Evolutionary conservation across 2,888 invertebrate species (phyloP).

Genomic region (Pseudococcus viburni): DNA sequence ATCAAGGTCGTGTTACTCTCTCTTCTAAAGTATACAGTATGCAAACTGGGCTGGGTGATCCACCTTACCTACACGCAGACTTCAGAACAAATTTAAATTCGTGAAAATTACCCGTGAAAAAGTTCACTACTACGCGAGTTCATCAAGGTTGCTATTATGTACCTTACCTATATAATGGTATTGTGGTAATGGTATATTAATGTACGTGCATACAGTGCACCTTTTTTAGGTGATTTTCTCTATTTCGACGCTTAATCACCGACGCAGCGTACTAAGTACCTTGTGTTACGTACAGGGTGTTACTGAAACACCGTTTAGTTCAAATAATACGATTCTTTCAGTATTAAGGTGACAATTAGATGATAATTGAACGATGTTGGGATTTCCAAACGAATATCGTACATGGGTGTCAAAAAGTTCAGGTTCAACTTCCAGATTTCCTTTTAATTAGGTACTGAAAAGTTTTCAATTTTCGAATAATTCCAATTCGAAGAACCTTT

Average conservation of each 20-base stretch:
- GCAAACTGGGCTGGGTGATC: neutral
- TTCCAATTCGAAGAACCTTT: too few relatives aligned
- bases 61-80: neutral
- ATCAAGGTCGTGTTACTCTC: constrained; percentile 3
- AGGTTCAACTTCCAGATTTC: too few relatives aligned
- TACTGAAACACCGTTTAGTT: neutral
- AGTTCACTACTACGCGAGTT: constrained; percentile 12
- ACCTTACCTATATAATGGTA: neutral
- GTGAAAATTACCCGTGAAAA: constrained; percentile 22
- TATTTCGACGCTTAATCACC: neutral
- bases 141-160: neutral
- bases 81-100: constrained; percentile 6
- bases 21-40: neutral
- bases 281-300: neutral
- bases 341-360: too few relatives aligned
- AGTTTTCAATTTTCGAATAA: too few relatives aligned
- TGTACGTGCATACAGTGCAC: neutral
- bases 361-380: too few relatives aligned
- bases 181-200: neutral
- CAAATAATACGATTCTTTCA: too few relatives aligned
- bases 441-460: too few relatives aligned
- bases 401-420: too few relatives aligned
- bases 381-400: too few relatives aligned
- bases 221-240: constrained; percentile 1
- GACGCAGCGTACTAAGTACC: neutral